Conservation (phyloP, 2,888 invertebrate species). For the Thereva nobilitata region DNA sequence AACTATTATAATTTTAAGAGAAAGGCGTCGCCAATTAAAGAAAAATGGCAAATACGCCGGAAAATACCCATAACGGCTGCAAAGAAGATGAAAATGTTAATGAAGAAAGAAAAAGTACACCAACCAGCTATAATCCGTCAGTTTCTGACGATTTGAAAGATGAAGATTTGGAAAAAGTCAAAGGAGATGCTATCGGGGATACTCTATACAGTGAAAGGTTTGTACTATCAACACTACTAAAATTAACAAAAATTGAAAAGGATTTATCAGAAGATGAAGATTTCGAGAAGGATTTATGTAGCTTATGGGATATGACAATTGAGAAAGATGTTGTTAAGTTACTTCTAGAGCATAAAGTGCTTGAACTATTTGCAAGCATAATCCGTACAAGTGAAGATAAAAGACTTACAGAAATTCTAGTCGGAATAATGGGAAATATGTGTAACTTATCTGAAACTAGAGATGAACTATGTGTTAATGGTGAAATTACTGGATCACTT, state of each 20-base stretch:
- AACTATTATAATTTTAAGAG: background rate
- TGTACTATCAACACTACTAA: conserved; percentile 70
- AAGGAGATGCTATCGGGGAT: conserved; percentile 79
- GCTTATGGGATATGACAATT: conserved; percentile 84
- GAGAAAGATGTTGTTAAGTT: conserved; percentile 76
- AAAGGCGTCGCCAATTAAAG: conserved; percentile 6
- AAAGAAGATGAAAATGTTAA: conserved; percentile 17
- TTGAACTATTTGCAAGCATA: conserved; percentile 62
- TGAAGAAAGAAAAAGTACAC: conserved; percentile 18
- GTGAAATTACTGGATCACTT: conserved; percentile 63
- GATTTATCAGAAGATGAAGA: conserved; percentile 61
- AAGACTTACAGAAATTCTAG: conserved; percentile 75
- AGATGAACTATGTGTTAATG: conserved; percentile 62
- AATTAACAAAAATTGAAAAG: conserved; percentile 64
- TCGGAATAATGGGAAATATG: conserved; percentile 86
- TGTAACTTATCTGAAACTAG: conserved; percentile 69
- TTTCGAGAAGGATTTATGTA: conserved; percentile 75
- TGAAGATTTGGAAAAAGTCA: conserved; percentile 56
- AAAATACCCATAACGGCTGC: background rate
- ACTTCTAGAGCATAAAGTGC: conserved; percentile 68
- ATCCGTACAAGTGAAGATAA: conserved; percentile 66
- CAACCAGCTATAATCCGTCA: conserved; percentile 44
- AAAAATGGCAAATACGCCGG: conserved; percentile 29
- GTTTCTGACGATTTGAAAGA: conserved; percentile 45
- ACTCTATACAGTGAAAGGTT: conserved; percentile 80